Conservation (phyloP, 2,113 vertebrate genomes). For the Motacilla tschutschensis region DNA sequence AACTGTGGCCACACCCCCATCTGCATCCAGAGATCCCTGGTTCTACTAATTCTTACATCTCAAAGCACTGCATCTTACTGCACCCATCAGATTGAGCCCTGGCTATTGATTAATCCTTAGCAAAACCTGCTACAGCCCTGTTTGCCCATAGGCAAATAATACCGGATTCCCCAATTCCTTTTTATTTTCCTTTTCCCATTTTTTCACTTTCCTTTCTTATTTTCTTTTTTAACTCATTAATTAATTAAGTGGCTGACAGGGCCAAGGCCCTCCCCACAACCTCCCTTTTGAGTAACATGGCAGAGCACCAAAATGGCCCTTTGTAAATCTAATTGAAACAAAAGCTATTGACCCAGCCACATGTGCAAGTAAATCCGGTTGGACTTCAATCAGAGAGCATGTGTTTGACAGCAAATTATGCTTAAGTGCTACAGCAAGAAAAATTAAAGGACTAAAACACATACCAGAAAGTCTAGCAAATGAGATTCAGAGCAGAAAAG, state of each 20-base stretch:
- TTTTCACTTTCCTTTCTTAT: background rate
- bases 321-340: slow-evolving; percentile 72
- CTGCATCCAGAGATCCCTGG: background rate
- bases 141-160: background rate
- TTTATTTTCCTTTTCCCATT: background rate
- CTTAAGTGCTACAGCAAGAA: slow-evolving; percentile 50
- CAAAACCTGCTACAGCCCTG: background rate
- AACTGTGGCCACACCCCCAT: background rate
- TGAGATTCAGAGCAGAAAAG: slow-evolving; percentile 24
- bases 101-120: slow-evolving; percentile 23
- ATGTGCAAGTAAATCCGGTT: slow-evolving; percentile 70
- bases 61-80: background rate
- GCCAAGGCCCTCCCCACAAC: background rate
- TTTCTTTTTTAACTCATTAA: slow-evolving; percentile 4
- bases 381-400: slow-evolving; percentile 47
- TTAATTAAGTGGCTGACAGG: slow-evolving; percentile 33
- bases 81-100: background rate
- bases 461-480: slow-evolving; percentile 32
- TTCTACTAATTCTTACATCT: background rate
- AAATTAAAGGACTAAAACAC: slow-evolving; percentile 69
- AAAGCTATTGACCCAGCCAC: slow-evolving; percentile 59
- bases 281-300: background rate
- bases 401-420: slow-evolving; percentile 64
- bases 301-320: slow-evolving; percentile 62
- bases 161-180: background rate